These are phyloP conservation scores for Thinocorus orbignyianus DNA, from an alignment of 2,113 vertebrate species.

Conservation along the genomic window DNA sequence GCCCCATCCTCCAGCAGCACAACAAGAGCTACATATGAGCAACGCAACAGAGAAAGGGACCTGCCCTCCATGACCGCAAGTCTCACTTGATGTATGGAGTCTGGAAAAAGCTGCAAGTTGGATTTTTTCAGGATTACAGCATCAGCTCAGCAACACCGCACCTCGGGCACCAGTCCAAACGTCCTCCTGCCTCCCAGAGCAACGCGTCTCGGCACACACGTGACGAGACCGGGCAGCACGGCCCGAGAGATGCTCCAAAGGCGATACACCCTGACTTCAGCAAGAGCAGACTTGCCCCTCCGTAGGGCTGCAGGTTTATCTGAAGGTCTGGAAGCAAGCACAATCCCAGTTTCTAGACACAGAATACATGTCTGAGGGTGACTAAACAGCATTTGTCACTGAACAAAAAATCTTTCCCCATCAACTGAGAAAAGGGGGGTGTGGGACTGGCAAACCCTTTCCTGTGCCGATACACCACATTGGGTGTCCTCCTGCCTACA, in stretches of 20 bases:
- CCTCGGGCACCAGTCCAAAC: background rate
- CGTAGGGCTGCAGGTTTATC: background rate
- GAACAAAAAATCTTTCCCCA: background rate
- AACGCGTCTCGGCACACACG: accelerated
- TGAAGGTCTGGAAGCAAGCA: background rate
- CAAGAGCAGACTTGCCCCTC: background rate
- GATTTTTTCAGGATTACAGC: conserved; percentile 9
- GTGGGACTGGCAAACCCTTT: background rate
- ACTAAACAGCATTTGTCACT: background rate
- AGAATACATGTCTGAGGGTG: background rate
- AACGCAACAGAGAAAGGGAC: background rate
- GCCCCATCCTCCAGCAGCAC: background rate
- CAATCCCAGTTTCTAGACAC: background rate
- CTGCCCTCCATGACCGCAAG: background rate
- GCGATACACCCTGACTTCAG: accelerated
- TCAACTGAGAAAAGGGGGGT: background rate
- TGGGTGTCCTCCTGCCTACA: background rate
- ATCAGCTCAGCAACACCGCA: background rate
- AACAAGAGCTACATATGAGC: background rate
- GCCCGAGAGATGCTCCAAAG: background rate
- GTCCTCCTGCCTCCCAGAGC: background rate
- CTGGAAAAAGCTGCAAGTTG: background rate
- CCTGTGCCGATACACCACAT: background rate
- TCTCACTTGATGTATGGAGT: background rate
- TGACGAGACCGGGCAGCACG: accelerated